A percentile compares a stretch with the other conserved stretches of the same genome.
phyloP scores from a whole-genome alignment of 2,888 invertebrate species.

The Noctua janthina region DNA sequence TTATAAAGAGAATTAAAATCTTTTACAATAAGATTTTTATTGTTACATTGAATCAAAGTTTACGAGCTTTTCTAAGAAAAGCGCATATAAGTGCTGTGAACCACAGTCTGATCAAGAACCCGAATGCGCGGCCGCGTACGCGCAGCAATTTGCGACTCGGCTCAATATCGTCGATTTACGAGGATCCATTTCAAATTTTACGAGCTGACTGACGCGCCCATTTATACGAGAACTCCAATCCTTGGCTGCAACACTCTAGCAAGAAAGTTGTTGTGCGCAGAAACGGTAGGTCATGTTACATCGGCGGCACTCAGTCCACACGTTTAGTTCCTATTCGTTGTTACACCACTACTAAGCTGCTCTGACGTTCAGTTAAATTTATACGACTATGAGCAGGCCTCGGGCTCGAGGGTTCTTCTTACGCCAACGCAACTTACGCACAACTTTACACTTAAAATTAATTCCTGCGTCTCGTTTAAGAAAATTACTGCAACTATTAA shows the following conservation, averaged over 20 bases:
- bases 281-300: slow-evolving; percentile 72
- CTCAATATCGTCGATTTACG: slow-evolving; percentile 85
- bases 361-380: slow-evolving; percentile 78
- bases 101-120: slow-evolving; percentile 77
- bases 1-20: slow-evolving; percentile 48
- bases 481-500: slow-evolving; percentile 70
- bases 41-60: slow-evolving; percentile 67
- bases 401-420: slow-evolving; percentile 74
- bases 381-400: slow-evolving; percentile 73
- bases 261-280: slow-evolving; percentile 65
- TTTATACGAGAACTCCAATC: slow-evolving; percentile 76
- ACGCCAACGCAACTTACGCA: slow-evolving; percentile 75
- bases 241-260: slow-evolving; percentile 64
- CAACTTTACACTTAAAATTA: slow-evolving; percentile 73
- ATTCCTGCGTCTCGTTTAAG: slow-evolving; percentile 69
- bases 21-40: slow-evolving; percentile 63
- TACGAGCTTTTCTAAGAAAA: slow-evolving; percentile 70
- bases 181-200: slow-evolving; percentile 86
- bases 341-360: slow-evolving; percentile 76
- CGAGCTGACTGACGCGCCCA: slow-evolving; percentile 81
- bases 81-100: slow-evolving; percentile 64
- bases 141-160: slow-evolving; percentile 82
- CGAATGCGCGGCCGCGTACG: slow-evolving; percentile 83
- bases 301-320: slow-evolving; percentile 72
- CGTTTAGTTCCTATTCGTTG: slow-evolving; percentile 78